Conservation (phyloP, 2,888 invertebrate genomes). For the Allacma fusca region DNA sequence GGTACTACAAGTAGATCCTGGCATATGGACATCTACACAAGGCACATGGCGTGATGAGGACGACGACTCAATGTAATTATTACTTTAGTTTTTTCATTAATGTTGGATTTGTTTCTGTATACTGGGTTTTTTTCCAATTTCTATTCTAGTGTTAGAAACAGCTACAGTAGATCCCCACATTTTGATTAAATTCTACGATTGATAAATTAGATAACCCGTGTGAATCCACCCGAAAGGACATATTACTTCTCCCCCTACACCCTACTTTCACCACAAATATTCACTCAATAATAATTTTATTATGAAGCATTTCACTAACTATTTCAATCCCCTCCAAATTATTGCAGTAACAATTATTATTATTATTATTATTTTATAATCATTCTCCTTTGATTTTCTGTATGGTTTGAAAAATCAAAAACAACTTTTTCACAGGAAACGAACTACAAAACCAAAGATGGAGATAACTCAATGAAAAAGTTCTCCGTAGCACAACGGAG, state of each 20-base stretch:
- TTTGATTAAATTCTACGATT: too few relatives aligned
- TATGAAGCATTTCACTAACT: too few relatives aligned
- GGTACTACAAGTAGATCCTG: constrained; percentile 43
- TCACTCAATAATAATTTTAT: too few relatives aligned
- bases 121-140: not conserved
- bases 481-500: not conserved
- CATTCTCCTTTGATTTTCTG: too few relatives aligned
- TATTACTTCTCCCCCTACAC: too few relatives aligned
- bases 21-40: constrained; percentile 38
- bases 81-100: not conserved
- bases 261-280: too few relatives aligned
- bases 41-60: constrained; percentile 17
- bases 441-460: not conserved
- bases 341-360: too few relatives aligned
- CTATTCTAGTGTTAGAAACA: not conserved
- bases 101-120: not conserved
- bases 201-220: too few relatives aligned
- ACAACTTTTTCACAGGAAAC: not conserved
- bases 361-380: too few relatives aligned
- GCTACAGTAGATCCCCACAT: too few relatives aligned
- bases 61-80: not conserved
- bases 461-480: not conserved
- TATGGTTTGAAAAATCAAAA: not conserved
- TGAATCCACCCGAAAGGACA: too few relatives aligned
- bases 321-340: too few relatives aligned